Base-by-base conservation (phyloP, 2,113 vertebrate species). In the Probosciger aterrimus region DNA sequence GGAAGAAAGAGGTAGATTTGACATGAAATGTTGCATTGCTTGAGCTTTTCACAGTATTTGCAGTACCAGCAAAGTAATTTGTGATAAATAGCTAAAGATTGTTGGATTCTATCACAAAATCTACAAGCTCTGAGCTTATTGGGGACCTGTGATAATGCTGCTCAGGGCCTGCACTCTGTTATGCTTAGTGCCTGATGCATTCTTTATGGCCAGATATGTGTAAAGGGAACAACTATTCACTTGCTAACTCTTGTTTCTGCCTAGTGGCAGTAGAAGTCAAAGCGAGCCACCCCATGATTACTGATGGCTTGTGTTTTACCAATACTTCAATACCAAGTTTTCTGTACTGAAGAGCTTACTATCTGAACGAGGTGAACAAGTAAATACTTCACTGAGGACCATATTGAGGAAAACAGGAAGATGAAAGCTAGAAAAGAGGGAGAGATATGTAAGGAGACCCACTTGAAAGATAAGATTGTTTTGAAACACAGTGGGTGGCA, bases 11-110 rank as follows among this genome's bases (percentile, higher is more conserved):
- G 33, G 64, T 75, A 68, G 87, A 49, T 83, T 93, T 76, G 78
- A 95, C 94, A 94, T 86, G 94, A 97, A 97, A 93, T 75, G 79
- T 50, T 93, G 49, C 55, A 81, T n/a, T 93, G 88, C 89, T 95
- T 31, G 41, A 93, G 78, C 30, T 88, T 96, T 95, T 90, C 69
- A 82, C 4, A 49, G 9, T 41, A 53, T 67, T 82, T 87, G 43
- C 37, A 30, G 60, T 60, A 90, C 77, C 87, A 81, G 87, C 79
- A 14, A 91, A 94, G 71, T 79, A 83, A 96, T 96, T 93, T 95
- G 64, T 92, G 87, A 93, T 92, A 96, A 94, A 96, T 27, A 59
- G 74, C 70, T 87, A 87, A 75, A 96, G 93, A 95, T 24, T 76
- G 76, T 65, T 93, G 75, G 88, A 92, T 95, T 95, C 94, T 83